These are phyloP conservation scores for Phorcus lineatus DNA, from an alignment of 2,888 invertebrate species.

Conservation along the genomic window DNA sequence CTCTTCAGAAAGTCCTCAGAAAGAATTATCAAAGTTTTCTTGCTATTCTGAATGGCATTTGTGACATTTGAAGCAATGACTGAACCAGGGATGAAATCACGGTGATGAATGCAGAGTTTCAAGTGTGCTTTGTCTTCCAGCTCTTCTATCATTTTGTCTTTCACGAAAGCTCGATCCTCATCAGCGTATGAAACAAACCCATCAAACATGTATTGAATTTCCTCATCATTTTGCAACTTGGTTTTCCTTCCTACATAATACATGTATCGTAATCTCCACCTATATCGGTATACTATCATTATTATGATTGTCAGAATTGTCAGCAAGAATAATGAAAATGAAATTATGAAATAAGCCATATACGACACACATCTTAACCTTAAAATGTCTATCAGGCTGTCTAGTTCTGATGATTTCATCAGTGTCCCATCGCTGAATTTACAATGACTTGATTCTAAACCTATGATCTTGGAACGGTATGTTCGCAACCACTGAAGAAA, in stretches of 20 bases:
- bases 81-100: not conserved
- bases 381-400: too few relatives aligned
- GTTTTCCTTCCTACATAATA: not conserved
- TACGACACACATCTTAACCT: too few relatives aligned
- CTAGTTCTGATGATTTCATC: too few relatives aligned
- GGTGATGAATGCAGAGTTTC: not conserved
- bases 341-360: too few relatives aligned
- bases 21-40: not conserved
- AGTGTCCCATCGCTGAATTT: too few relatives aligned
- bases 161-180: not conserved
- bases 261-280: not conserved
- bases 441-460: too few relatives aligned
- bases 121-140: not conserved
- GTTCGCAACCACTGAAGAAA: too few relatives aligned
- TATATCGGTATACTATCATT: not conserved
- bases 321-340: too few relatives aligned
- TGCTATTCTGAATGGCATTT: not conserved
- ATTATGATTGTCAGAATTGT: too few relatives aligned
- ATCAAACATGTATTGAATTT: not conserved
- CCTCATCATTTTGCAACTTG: not conserved
- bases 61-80: too few relatives aligned
- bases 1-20: too few relatives aligned
- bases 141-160: not conserved
- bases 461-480: too few relatives aligned
- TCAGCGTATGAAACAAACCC: not conserved